Percentiles rank a stretch among this genome's conserved stretches.
Conservation (phyloP, 2,888 invertebrate genomes). For the Doris montereyensis region DNA sequence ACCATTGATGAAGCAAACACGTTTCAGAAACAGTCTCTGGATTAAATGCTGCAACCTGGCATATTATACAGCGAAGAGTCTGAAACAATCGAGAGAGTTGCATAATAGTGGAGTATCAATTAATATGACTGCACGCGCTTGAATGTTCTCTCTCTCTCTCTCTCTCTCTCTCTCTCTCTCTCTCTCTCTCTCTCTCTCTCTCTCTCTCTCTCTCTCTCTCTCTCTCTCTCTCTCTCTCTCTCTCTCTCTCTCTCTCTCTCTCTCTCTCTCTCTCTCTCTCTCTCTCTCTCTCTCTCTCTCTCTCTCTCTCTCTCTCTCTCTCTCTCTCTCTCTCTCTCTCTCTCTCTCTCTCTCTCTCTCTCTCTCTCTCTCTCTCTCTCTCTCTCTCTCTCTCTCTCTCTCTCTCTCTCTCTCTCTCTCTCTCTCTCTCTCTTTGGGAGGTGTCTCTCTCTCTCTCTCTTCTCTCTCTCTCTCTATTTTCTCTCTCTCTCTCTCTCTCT, state of each 20-base stretch:
- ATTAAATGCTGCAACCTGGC: too few relatives aligned
- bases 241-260: background rate
- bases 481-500: too few relatives aligned
- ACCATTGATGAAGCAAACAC: too few relatives aligned
- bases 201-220: background rate
- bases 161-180: background rate
- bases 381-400: background rate
- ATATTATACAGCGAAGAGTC: too few relatives aligned
- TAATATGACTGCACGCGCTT: background rate
- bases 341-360: background rate
- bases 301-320: background rate
- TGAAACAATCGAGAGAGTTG: too few relatives aligned
- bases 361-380: background rate
- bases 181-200: background rate
- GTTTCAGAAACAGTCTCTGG: too few relatives aligned
- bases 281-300: background rate
- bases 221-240: background rate
- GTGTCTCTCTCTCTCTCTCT: too few relatives aligned
- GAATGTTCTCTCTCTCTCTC: background rate
- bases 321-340: background rate
- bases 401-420: background rate
- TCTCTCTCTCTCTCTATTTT: too few relatives aligned
- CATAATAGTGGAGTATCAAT: too few relatives aligned
- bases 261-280: background rate
- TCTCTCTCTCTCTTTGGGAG: too few relatives aligned